A percentile compares a stretch with the other conserved stretches of the same genome.
phyloP scores from a whole-genome alignment of 2,888 invertebrate genomes.

The Drosophila flavopinicola region DNA sequence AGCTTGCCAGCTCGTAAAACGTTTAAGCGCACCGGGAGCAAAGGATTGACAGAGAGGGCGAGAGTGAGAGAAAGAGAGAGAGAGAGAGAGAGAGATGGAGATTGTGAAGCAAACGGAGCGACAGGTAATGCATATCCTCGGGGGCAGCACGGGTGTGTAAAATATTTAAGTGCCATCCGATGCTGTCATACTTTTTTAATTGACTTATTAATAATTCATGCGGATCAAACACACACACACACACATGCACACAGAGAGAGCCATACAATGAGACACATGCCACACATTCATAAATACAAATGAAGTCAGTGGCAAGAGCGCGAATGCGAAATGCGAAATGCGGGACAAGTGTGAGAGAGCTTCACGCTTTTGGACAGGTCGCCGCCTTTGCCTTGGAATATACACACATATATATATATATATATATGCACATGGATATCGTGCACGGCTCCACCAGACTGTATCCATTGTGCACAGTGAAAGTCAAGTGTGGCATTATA shows the following conservation, averaged over 20 bases:
- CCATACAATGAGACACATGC: not conserved
- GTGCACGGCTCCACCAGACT: not conserved
- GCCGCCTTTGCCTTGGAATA: slow-evolving; percentile 30
- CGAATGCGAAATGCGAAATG: slow-evolving; percentile 35
- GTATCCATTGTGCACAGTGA: not conserved
- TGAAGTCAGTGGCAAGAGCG: slow-evolving; percentile 45
- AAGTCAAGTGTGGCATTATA: not conserved
- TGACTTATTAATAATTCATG: slow-evolving; percentile 83
- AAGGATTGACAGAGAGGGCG: not conserved
- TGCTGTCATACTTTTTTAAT: slow-evolving; percentile 81
- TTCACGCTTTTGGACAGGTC: slow-evolving; percentile 25
- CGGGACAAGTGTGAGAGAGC: slow-evolving; percentile 16
- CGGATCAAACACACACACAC: slow-evolving; percentile 29
- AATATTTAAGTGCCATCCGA: slow-evolving; percentile 79
- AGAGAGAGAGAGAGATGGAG: not conserved
- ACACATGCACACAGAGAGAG: slow-evolving; percentile 5
- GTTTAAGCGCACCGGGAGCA: slow-evolving; percentile 43
- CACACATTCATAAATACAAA: slow-evolving; percentile 64
- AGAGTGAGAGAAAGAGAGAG: not conserved
- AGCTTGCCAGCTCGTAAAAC: slow-evolving; percentile 41
- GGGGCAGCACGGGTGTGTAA: slow-evolving; percentile 31
- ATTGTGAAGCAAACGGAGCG: slow-evolving; percentile 1
- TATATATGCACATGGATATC: not conserved
- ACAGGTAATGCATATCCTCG: slow-evolving; percentile 29
- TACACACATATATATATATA: not conserved